Conservation (phyloP, 53 echinoderm and acorn worm species). For the Temnopleurus reevesii region DNA sequence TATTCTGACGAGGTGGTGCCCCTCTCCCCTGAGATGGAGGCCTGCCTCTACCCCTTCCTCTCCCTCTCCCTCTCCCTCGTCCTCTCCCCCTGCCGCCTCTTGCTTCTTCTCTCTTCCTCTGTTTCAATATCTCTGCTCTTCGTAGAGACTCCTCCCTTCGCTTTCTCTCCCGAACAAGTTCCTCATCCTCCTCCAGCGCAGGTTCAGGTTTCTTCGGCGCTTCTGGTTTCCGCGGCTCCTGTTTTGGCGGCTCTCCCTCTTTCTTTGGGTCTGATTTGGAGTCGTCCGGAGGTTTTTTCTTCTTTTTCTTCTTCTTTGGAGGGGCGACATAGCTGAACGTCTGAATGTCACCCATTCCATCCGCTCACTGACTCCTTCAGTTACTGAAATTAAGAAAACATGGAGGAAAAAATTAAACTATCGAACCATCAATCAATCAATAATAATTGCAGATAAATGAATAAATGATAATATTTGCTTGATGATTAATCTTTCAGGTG, state of each 20-base stretch:
- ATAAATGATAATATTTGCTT: too few relatives aligned
- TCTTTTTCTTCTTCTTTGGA: slow-evolving; percentile 68
- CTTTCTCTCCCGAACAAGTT: slow-evolving; percentile 66
- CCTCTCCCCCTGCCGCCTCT: slow-evolving; percentile 22
- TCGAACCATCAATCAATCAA: too few relatives aligned
- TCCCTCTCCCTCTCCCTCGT: not conserved
- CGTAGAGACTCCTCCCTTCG: slow-evolving; percentile 71
- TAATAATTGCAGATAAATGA: too few relatives aligned
- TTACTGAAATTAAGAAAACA: not conserved
- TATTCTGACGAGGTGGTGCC: not conserved
- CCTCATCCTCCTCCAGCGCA: slow-evolving; percentile 74
- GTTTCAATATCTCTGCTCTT: slow-evolving; percentile 54
- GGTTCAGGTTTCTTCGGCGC: slow-evolving; percentile 15
- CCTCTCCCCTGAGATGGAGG: not conserved
- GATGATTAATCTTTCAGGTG: too few relatives aligned
- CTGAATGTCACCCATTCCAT: slow-evolving; percentile 49
- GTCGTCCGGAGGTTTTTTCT: slow-evolving; percentile 41
- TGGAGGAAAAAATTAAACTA: too few relatives aligned
- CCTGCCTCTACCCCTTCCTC: not conserved
- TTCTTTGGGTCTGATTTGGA: too few relatives aligned
- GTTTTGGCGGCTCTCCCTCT: slow-evolving; percentile 27
- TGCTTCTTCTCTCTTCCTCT: slow-evolving; percentile 45
- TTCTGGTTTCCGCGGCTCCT: slow-evolving; percentile 27
- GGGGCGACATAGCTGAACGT: slow-evolving; percentile 54
- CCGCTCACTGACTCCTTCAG: not conserved